Base-by-base conservation (phyloP, 2,888 invertebrate genomes). In the Cenopis cana region DNA sequence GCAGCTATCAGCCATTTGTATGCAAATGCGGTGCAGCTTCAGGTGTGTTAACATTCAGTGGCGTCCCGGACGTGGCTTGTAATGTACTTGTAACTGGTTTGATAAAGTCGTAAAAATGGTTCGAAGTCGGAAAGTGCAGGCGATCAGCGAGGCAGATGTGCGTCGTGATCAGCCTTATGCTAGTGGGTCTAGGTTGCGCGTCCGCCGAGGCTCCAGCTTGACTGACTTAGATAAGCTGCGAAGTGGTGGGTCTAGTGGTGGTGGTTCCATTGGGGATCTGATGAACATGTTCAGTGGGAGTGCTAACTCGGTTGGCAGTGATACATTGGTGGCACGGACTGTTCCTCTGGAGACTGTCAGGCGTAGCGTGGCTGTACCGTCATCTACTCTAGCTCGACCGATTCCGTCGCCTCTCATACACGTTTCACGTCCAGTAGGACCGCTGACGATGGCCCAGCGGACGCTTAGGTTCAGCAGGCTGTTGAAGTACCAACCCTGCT, bases 281-380 rank as follows among this genome's bases (percentile, higher is more conserved):
- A 97, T 97, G 97, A 97, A 97, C 85, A 95, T 95, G 82, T 96
- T 95, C 81, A 96, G 96, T 73, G 95, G 95, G 50, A 95, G 95
- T 81, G 95, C 94, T 74, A 96, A 95, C 93, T 96, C 96, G 77
- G 94, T 96, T 1, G 94, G 96, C 18, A 96, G 96, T 85, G 96
- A 96, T 78, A 95, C 95, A 60, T 86, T 96, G 76, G 95, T 97
- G 54, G 96, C 96, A 10, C 93, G 95, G 78, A 95, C 95, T 36
- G 96, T 97, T 64, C 97, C 97, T 0, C 80, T 97, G 73, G 96
- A 96, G 78, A 96, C 96, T 0, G 96, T 97, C 0, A 93, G 88
- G 20, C 91, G 94, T 38, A 87, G 82, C 76, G 84, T 89, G 9
- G 86, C 86, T 18, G 94, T 94, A 29, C 79, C 86, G 57, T 94